Base-by-base conservation (phyloP, 2,888 invertebrate species). In the Diarsia dahlii region DNA sequence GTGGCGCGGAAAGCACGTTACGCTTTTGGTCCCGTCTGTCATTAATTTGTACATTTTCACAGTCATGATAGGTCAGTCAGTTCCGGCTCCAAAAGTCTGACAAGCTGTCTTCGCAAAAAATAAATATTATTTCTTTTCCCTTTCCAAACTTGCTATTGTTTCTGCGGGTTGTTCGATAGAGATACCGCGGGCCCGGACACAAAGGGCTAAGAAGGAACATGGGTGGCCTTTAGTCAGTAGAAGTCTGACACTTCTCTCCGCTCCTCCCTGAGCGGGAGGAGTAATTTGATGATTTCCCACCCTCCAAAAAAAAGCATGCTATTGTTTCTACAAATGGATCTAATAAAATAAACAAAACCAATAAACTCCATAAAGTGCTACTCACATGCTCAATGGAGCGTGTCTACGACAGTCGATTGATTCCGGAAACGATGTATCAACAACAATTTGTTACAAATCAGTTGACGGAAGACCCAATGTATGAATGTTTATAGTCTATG, bases 341-440 rank as follows among this genome's bases (percentile, higher is more conserved):
- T 50, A 50, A 72, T 45, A 56, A 45, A 63, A 78, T 50, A 54
- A 78, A 60, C 13, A 72, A 65, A 60, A 39, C 12, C 10, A 56
- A 66, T 58, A 45, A 20, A 67, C 34, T 46, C 15, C 23, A 67
- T 46, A n/a, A 62, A 58, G 63, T 66, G 73, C 63, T 74, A 76
- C 60, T 72, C 28, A 58, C 45, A 66, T 66, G 63, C 62, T 70
- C 63, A 81, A 76, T 78, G 62, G 18, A 78, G 50, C 74, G 75
- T 86, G 78, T 62, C 62, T 63, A 70, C 69, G 71, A 76, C 82
- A 69, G 75, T 77, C 74, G 84, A 81, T 86, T 80, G 75, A 76
- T 81, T 76, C 84, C 88, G 89, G 90, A 91, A 84, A 84, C 66
- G 69, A 72, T 85, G 85, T 85, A 89, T 91, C 88, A 89, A 88